Percentiles rank a stretch among this genome's conserved stretches.
phyloP scores from a whole-genome alignment of 2,797 vertebrate genomes.

The Pangasius larnaudii region DNA sequence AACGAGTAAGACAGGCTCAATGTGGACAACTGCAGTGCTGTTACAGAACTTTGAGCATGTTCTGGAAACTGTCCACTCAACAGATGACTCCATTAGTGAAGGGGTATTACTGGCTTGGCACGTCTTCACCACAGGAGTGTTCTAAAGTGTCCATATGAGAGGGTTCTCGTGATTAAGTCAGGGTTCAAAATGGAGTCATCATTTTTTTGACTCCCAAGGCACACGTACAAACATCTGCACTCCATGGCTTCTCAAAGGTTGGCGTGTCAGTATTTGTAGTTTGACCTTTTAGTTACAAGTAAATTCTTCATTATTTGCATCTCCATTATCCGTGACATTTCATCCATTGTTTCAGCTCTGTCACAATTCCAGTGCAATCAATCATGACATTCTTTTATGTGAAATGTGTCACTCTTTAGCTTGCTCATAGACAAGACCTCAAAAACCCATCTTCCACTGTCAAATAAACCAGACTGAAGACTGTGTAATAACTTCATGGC shows the following conservation, averaged over 20 bases:
- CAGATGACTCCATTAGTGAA: conserved; percentile 42
- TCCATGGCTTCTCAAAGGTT: conserved; percentile 38
- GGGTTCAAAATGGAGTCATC: conserved; percentile 4
- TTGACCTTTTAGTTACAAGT: conserved; percentile 51
- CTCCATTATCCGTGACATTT: conserved; percentile 31
- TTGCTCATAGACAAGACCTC: conserved; percentile 28
- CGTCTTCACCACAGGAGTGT: conserved; percentile 6
- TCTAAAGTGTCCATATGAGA: conserved; percentile 52
- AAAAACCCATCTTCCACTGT: not conserved
- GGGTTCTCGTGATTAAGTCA: conserved; percentile 71
- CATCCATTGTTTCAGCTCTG: conserved; percentile 42
- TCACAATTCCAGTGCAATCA: conserved; percentile 53
- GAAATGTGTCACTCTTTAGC: conserved; percentile 34
- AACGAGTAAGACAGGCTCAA: not conserved
- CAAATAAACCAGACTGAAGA: not conserved
- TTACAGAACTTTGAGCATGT: conserved; percentile 5
- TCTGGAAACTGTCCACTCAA: conserved; percentile 23
- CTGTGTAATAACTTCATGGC: not conserved
- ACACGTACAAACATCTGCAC: conserved; percentile 18
- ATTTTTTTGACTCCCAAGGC: conserved; percentile 15
- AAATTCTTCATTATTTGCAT: conserved; percentile 66
- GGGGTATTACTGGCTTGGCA: conserved; percentile 27
- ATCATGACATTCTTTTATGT: conserved; percentile 36
- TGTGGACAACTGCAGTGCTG: not conserved
- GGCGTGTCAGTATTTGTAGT: conserved; percentile 19